Evolutionary conservation across 2,888 invertebrate genomes (phyloP).

Genomic region (Drosophila subsilvestris): DNA sequence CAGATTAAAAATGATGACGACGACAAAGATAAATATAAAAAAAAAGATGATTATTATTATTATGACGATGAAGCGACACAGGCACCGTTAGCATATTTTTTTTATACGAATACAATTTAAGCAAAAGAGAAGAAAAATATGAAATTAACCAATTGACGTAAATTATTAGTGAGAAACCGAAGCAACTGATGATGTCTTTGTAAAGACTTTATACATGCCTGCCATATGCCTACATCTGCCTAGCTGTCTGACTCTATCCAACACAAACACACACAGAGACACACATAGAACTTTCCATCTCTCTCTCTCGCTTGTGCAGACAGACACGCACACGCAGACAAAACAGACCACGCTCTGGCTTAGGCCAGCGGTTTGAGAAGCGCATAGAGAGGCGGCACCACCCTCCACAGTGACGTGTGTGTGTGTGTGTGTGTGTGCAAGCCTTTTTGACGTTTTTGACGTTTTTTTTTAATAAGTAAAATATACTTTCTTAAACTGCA

Average conservation of each 20-base stretch:
- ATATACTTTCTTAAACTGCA: not conserved
- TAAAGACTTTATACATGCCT: conserved; percentile 78
- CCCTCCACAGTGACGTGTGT: conserved; percentile 12
- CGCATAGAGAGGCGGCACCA: conserved; percentile 32
- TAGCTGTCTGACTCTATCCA: conserved; percentile 72
- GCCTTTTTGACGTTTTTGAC: not conserved
- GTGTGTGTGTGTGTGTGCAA: conserved; percentile 12
- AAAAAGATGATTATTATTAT: not conserved
- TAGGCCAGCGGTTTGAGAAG: conserved; percentile 29
- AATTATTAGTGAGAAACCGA: conserved; percentile 65
- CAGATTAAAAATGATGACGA: conserved; percentile 20
- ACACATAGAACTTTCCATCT: conserved; percentile 2
- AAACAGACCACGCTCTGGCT: conserved; percentile 8
- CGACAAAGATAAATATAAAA: conserved; percentile 2
- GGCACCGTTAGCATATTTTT: conserved; percentile 78
- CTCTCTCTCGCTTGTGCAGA: conserved; percentile 43
- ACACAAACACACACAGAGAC: conserved; percentile 19
- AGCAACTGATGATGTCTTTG: conserved; percentile 75
- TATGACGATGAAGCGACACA: conserved; percentile 51
- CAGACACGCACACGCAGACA: conserved; percentile 3
- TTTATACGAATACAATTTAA: conserved; percentile 75
- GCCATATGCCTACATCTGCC: conserved; percentile 79
- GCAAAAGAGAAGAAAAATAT: conserved; percentile 43
- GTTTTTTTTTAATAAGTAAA: too few species aligned
- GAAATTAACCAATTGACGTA: conserved; percentile 41